These are phyloP conservation scores for Silurus glanis DNA, from an alignment of 2,113 vertebrate genomes.

Conservation along the genomic window DNA sequence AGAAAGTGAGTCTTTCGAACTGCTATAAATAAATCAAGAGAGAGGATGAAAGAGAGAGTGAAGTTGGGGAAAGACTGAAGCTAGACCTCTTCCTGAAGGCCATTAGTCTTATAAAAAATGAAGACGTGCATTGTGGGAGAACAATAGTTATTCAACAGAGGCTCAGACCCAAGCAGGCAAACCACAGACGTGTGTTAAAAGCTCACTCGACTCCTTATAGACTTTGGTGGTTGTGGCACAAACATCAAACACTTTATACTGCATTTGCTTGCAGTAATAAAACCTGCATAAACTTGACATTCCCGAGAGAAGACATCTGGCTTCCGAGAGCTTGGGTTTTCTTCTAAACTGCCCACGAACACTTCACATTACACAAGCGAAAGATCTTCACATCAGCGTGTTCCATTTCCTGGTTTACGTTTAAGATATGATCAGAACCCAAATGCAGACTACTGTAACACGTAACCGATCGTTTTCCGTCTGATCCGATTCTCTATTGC, in stretches of 20 bases:
- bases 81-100: slow-evolving; percentile 57
- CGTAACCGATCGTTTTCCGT: no score
- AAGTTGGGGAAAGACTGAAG: slow-evolving; percentile 54
- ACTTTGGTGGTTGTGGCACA: not conserved
- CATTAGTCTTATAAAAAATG: slow-evolving; percentile 79
- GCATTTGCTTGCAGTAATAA: not conserved
- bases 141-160: slow-evolving; percentile 57
- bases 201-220: no score
- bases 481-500: slow-evolving; percentile 21
- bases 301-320: not conserved
- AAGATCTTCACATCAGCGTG: slow-evolving; percentile 19
- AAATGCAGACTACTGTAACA: slow-evolving; percentile 35
- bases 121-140: slow-evolving; percentile 58
- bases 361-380: not conserved
- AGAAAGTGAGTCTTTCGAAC: slow-evolving; percentile 55
- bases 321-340: not conserved
- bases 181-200: slow-evolving; percentile 56
- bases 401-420: slow-evolving; percentile 37
- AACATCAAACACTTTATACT: not conserved
- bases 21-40: slow-evolving; percentile 71
- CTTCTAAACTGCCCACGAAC: not conserved
- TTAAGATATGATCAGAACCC: slow-evolving; percentile 58
- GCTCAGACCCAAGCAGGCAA: slow-evolving; percentile 60
- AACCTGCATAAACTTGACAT: not conserved
- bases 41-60: slow-evolving; percentile 22